These are phyloP conservation scores for Melospiza georgiana DNA, from an alignment of 2,113 vertebrate species.

Conservation along the genomic window DNA sequence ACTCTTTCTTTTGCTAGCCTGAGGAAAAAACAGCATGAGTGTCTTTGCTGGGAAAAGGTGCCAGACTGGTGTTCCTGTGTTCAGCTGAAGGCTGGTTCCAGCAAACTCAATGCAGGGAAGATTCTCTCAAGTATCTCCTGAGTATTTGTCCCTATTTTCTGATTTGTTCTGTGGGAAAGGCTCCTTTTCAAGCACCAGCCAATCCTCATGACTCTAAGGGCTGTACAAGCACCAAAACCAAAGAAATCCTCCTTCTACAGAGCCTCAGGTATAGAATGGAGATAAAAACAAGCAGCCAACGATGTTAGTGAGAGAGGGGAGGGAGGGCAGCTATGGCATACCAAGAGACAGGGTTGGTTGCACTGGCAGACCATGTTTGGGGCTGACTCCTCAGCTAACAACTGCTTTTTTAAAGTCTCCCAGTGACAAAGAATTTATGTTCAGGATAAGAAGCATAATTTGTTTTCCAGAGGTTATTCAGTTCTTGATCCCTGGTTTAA, in stretches of 20 bases:
- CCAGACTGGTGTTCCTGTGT: neutral
- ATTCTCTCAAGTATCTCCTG: neutral
- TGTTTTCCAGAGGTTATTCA: neutral
- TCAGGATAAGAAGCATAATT: neutral
- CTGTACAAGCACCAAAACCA: neutral
- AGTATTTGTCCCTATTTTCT: neutral
- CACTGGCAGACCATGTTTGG: neutral
- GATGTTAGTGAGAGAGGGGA: neutral
- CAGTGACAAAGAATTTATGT: neutral
- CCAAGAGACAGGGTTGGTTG: rapidly evolving
- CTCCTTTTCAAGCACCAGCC: neutral
- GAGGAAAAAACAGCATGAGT: neutral
- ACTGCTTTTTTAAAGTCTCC: neutral
- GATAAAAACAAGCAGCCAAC: neutral
- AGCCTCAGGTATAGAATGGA: neutral
- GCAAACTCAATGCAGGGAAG: neutral
- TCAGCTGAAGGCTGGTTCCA: rapidly evolving
- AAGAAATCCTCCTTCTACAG: neutral
- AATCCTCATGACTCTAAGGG: neutral
- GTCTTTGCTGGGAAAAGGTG: neutral
- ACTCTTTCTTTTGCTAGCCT: neutral
- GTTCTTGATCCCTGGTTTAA: neutral
- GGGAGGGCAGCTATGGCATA: neutral
- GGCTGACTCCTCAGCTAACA: neutral
- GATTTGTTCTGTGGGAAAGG: neutral